Evolutionary conservation across 2,113 vertebrate species (phyloP).

Genomic region (Cettia cetti): DNA sequence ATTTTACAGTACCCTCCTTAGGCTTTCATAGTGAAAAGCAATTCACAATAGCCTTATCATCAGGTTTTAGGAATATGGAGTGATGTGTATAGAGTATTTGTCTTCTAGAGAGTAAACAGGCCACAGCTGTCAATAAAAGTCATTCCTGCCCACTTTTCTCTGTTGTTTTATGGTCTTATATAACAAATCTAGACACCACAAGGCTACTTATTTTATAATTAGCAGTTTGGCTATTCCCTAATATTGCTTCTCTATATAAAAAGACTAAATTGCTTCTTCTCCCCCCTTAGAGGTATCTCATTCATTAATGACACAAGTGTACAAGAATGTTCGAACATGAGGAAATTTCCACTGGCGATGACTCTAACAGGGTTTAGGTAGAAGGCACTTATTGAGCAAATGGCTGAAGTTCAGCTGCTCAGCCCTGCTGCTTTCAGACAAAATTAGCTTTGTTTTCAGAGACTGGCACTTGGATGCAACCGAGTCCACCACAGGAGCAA

Average conservation of each 20-base stretch:
- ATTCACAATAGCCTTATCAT: background rate
- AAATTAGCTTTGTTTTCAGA: constrained; percentile 74
- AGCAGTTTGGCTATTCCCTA: background rate
- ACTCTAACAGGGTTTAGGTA: background rate
- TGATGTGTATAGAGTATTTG: background rate
- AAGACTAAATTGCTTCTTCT: background rate
- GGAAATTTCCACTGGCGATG: background rate
- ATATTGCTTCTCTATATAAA: background rate
- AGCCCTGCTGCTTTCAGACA: constrained; percentile 51
- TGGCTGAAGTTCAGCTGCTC: constrained; percentile 71
- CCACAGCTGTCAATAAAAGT: background rate
- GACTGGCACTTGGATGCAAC: constrained; percentile 60
- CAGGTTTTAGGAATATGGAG: background rate
- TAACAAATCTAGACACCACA: background rate
- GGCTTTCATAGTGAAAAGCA: background rate
- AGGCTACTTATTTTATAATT: background rate
- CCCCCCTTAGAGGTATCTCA: background rate
- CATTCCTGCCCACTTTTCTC: background rate
- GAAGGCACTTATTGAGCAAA: constrained; percentile 47
- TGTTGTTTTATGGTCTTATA: background rate
- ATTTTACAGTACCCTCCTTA: background rate
- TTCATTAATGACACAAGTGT: background rate
- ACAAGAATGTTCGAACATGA: background rate
- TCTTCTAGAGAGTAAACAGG: background rate
- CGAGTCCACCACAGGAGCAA: constrained; percentile 58